Conservation (phyloP, 2,113 vertebrate species). For the Psilopsiagon aymara region DNA sequence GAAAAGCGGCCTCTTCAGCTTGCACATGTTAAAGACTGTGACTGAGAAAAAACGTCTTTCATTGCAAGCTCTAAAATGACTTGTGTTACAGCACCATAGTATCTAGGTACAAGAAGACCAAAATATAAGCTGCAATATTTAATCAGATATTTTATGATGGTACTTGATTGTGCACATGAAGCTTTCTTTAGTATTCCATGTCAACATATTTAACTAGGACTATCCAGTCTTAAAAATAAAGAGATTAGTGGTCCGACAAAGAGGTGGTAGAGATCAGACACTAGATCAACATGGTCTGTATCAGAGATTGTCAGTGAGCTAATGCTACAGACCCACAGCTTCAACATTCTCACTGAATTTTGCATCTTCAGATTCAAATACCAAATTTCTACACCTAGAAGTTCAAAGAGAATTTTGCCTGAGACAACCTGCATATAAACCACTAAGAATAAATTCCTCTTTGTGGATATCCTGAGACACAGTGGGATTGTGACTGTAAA, state of each 20-base stretch:
- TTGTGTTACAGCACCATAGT: neutral
- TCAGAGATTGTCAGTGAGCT: neutral
- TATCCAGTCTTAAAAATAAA: neutral
- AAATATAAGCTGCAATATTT: neutral
- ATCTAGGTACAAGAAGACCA: neutral
- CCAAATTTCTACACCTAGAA: neutral
- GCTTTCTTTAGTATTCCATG: neutral
- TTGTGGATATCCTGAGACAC: neutral
- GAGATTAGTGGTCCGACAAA: neutral
- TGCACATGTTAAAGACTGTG: neutral
- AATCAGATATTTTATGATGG: neutral
- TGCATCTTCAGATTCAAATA: neutral
- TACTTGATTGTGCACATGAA: neutral
- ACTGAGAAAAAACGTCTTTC: neutral
- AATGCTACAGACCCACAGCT: neutral
- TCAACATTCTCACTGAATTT: neutral
- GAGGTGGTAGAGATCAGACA: neutral
- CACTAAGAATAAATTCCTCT: neutral
- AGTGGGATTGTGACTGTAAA: neutral
- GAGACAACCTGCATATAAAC: neutral
- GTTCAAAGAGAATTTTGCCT: neutral
- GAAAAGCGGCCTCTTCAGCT: neutral
- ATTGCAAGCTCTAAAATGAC: neutral
- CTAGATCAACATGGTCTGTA: neutral
- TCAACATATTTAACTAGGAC: neutral